Evolutionary conservation across 2,888 invertebrate genomes (phyloP).

Genomic region (Amiota mariae): DNA sequence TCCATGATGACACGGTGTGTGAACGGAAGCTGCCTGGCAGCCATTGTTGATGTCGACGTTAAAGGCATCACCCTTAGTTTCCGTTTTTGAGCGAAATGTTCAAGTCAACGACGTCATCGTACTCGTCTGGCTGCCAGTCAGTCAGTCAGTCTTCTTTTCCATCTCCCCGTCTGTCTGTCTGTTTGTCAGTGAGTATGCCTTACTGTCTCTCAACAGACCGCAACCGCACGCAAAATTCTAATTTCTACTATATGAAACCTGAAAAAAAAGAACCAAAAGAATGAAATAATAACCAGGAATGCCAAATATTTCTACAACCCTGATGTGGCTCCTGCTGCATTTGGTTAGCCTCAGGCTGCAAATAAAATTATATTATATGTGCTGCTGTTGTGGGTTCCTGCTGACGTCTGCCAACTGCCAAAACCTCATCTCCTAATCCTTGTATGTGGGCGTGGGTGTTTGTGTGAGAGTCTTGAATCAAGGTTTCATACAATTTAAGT

Average conservation of each 20-base stretch:
- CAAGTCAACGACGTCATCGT: constrained; percentile 31
- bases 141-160: neutral
- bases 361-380: constrained; percentile 67
- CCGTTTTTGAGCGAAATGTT: neutral
- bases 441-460: constrained; percentile 20
- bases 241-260: constrained; percentile 52
- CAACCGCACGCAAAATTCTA: constrained; percentile 52
- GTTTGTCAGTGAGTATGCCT: neutral
- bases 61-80: constrained; percentile 38
- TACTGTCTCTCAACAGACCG: constrained; percentile 21
- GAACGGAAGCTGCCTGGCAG: constrained; percentile 46
- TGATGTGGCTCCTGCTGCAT: constrained; percentile 7
- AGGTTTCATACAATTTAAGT: constrained; percentile 21
- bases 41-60: constrained; percentile 54
- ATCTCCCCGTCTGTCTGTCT: neutral
- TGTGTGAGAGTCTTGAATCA: constrained; percentile 13
- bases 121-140: neutral
- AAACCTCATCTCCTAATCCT: constrained; percentile 3
- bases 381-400: constrained; percentile 47
- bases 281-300: constrained; percentile 48
- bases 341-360: constrained; percentile 61
- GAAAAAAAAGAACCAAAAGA: constrained; percentile 34
- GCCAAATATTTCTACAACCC: constrained; percentile 57
- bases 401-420: constrained; percentile 20
- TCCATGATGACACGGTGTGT: constrained; percentile 14